Evolutionary conservation across 1,140 invertebrate species (phyloP).

Genomic region (Planococcus citri): DNA sequence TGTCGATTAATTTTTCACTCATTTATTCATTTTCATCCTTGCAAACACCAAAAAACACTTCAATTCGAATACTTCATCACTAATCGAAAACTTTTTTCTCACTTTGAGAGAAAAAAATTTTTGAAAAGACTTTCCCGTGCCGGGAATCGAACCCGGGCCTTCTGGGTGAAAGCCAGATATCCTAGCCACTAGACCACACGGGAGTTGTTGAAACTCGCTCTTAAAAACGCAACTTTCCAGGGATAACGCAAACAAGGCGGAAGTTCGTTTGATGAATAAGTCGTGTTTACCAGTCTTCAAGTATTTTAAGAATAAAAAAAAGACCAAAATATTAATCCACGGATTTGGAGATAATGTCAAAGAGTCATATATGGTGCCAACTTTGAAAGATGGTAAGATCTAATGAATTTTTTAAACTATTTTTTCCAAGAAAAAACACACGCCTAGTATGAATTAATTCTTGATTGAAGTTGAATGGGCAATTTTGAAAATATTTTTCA

Average conservation of each 20-base stretch:
- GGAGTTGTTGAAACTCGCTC: slow-evolving; percentile 20
- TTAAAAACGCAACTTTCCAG: slow-evolving; percentile 21
- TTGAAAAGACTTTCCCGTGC: slow-evolving; percentile 28
- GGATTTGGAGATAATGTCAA: slow-evolving; percentile 31
- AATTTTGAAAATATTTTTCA: too few relatives aligned
- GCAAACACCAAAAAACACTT: too few relatives aligned
- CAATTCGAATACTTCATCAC: too few relatives aligned
- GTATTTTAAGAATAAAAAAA: slow-evolving; percentile 27
- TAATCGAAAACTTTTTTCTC: too few relatives aligned
- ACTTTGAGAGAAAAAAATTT: slow-evolving; percentile 15
- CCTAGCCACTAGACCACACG: slow-evolving; percentile 31
- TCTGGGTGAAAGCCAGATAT: slow-evolving; percentile 31
- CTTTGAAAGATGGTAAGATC: slow-evolving; percentile 29
- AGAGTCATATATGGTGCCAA: slow-evolving; percentile 30
- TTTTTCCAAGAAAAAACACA: too few relatives aligned
- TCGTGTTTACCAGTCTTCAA: slow-evolving; percentile 29
- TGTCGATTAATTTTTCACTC: too few relatives aligned
- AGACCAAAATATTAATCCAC: slow-evolving; percentile 30
- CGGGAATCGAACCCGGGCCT: slow-evolving; percentile 32
- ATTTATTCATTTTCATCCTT: too few relatives aligned
- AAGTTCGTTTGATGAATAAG: slow-evolving; percentile 27
- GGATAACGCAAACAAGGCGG: slow-evolving; percentile 28
- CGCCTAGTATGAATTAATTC: too few relatives aligned
- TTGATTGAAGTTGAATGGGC: too few relatives aligned
- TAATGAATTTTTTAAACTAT: too few relatives aligned